Evolutionary conservation across 2,888 invertebrate species (phyloP).

Genomic region (Zhengitettix transpicula): DNA sequence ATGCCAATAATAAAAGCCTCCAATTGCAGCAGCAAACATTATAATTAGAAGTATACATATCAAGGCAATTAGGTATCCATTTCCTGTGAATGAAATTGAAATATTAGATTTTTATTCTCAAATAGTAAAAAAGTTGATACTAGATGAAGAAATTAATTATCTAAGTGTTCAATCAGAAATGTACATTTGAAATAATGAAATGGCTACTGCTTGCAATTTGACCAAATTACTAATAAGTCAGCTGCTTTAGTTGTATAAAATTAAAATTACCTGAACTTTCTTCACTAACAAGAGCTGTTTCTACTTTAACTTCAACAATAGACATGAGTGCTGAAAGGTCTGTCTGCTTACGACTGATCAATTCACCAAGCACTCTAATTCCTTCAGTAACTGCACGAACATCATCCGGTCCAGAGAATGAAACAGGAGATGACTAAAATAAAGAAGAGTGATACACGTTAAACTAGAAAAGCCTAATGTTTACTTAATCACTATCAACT

Average conservation of each 20-base stretch:
- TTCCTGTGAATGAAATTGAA: slow-evolving; percentile 10
- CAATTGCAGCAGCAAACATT: slow-evolving; percentile 27
- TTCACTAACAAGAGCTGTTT: slow-evolving; percentile 45
- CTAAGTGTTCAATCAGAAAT: background rate
- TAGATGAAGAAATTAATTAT: background rate
- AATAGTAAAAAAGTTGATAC: no score
- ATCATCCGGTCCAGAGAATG: slow-evolving; percentile 21
- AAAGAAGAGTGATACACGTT: slow-evolving; percentile 11
- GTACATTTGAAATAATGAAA: background rate
- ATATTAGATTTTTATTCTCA: background rate
- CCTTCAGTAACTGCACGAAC: slow-evolving; percentile 32
- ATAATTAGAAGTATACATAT: slow-evolving; percentile 29
- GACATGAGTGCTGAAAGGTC: slow-evolving; percentile 47
- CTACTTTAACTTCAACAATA: slow-evolving; percentile 59
- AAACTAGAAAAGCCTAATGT: no score
- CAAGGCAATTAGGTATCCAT: slow-evolving; percentile 27
- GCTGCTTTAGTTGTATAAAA: background rate
- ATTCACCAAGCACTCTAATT: slow-evolving; percentile 41
- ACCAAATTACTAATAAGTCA: background rate
- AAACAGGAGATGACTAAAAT: slow-evolving; percentile 26
- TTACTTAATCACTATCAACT: no score
- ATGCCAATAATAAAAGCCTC: slow-evolving; percentile 36
- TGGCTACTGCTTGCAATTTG: background rate
- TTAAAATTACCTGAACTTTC: slow-evolving; percentile 29
- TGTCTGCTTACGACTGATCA: slow-evolving; percentile 43